phyloP scores from a whole-genome alignment of 2,113 vertebrate species.

The Menura novaehollandiae region DNA sequence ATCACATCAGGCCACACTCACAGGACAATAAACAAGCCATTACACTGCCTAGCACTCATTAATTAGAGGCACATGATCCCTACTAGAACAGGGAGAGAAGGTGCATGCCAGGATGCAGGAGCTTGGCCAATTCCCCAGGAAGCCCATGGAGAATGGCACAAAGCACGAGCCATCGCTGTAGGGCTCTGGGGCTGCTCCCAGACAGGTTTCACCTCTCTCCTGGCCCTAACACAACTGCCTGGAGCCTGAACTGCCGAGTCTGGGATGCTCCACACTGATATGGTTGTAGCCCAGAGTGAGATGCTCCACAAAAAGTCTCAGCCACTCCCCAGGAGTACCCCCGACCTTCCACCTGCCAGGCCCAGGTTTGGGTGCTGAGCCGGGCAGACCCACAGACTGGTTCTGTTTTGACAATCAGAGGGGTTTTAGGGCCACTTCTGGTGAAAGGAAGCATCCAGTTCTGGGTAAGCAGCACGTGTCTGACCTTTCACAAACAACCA shows the following conservation, averaged over 20 bases:
- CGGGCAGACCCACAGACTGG: rapidly evolving
- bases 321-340: not conserved
- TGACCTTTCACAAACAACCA: not conserved
- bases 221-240: not conserved
- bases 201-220: not conserved
- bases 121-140: not conserved
- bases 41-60: not conserved
- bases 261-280: not conserved
- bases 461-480: rapidly evolving
- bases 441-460: not conserved
- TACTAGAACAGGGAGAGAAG: not conserved
- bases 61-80: not conserved
- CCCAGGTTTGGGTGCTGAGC: not conserved
- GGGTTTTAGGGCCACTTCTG: not conserved
- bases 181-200: not conserved
- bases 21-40: not conserved
- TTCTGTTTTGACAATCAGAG: rapidly evolving
- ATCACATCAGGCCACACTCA: not conserved
- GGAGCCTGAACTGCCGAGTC: not conserved
- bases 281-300: not conserved
- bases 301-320: not conserved
- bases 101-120: not conserved
- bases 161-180: not conserved
- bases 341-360: not conserved
- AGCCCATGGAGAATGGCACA: not conserved